Percentiles rank a stretch among this genome's conserved stretches.
These are phyloP conservation scores for Lethrus apterus DNA, from an alignment of 1,140 invertebrate species.

Conservation along the genomic window DNA sequence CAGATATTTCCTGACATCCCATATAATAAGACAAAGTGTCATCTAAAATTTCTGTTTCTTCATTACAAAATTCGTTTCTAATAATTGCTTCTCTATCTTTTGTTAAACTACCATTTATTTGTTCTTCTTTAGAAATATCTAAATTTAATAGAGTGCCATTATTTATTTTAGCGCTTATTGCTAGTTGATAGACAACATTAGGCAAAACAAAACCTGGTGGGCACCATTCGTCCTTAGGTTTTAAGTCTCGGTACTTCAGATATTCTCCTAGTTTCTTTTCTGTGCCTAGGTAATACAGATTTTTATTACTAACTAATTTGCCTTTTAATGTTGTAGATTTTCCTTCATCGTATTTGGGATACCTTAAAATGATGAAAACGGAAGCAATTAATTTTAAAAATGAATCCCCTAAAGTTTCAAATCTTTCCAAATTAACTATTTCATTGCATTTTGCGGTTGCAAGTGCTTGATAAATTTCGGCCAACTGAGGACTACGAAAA, in stretches of 20 bases:
- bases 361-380: conserved; percentile 64
- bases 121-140: conserved; percentile 39
- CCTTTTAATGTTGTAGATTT: conserved; percentile 67
- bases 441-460: conserved; percentile 67
- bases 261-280: conserved; percentile 47
- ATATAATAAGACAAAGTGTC: conserved; percentile 43
- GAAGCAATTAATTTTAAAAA: conserved; percentile 77
- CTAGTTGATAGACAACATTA: neutral
- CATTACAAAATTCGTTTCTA: conserved; percentile 29
- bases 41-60: conserved; percentile 24
- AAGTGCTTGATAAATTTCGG: conserved; percentile 53
- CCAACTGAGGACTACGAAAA: conserved; percentile 20
- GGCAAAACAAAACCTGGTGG: conserved; percentile 45
- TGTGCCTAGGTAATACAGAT: conserved; percentile 60
- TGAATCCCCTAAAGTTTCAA: conserved; percentile 83
- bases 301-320: conserved; percentile 73
- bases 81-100: conserved; percentile 17
- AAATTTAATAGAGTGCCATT: conserved; percentile 44
- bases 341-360: conserved; percentile 65
- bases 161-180: no score
- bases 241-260: conserved; percentile 58
- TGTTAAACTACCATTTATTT: conserved; percentile 39
- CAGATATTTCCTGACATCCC: conserved; percentile 45
- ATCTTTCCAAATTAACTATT: conserved; percentile 71
- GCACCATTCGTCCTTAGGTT: conserved; percentile 58